A percentile compares a stretch with the other conserved stretches of the same genome.
These are phyloP conservation scores for Diarsia mendica DNA, from an alignment of 2,888 invertebrate species.

Conservation along the genomic window DNA sequence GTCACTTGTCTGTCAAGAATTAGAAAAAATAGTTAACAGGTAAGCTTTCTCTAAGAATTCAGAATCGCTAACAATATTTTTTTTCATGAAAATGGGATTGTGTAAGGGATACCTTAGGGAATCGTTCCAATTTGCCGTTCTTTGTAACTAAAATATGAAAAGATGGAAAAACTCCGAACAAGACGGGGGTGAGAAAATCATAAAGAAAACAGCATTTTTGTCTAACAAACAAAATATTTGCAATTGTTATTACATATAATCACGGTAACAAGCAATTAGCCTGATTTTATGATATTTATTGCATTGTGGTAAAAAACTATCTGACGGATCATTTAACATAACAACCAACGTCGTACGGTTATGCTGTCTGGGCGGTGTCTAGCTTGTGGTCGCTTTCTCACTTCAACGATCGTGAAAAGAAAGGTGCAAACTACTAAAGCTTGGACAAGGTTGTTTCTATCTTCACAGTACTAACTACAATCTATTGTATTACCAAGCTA, in stretches of 20 bases:
- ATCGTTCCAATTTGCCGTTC: constrained; percentile 35
- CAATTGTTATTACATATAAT: constrained; percentile 17
- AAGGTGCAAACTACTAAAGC: constrained; percentile 60
- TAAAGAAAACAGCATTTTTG: background rate
- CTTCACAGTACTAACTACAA: constrained; percentile 34
- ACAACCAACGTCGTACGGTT: constrained; percentile 60
- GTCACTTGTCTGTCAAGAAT: constrained; percentile 82
- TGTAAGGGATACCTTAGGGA: constrained; percentile 37
- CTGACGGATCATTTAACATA: constrained; percentile 65
- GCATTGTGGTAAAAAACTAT: constrained; percentile 48
- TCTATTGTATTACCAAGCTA: constrained; percentile 44
- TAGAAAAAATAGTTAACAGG: constrained; percentile 74
- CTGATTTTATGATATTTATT: constrained; percentile 34
- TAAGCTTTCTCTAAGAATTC: constrained; percentile 68
- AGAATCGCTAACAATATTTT: constrained; percentile 61
- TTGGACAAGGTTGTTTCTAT: constrained; percentile 49
- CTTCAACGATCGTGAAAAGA: constrained; percentile 61
- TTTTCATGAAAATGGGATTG: constrained; percentile 53
- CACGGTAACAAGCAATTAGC: constrained; percentile 43
- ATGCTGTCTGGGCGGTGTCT: constrained; percentile 70
- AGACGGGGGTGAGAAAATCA: background rate
- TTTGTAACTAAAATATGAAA: background rate
- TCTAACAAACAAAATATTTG: constrained; percentile 5
- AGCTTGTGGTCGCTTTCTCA: constrained; percentile 62
- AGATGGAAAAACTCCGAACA: background rate